Base-by-base conservation (phyloP, 2,113 vertebrate genomes). In the Pionites leucogaster region DNA sequence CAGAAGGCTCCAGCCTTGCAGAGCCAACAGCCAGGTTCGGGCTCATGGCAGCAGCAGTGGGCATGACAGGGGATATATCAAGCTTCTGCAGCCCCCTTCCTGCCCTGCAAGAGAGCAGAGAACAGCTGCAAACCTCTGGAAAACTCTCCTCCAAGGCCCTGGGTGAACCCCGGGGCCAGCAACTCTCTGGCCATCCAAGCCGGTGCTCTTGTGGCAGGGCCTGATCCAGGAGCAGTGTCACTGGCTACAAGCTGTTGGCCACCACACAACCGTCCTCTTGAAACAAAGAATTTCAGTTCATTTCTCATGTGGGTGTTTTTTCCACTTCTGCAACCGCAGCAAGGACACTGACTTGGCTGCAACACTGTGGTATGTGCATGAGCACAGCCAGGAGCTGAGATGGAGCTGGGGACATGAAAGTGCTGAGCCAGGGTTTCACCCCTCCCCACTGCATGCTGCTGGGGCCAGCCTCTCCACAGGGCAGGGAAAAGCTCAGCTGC, bases 351-450 rank as follows among this genome's bases (percentile, higher is more conserved):
- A 67, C 87, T 93, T 74, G 91, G 93, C 95, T 82, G 93, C 52
- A 64, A 91, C 23, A 46, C 59, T 17, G 89, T 29, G 7, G 47
- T 63, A 49, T 11, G 19, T 39, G 72, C 0, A 1, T 39, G 55
- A 81, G 64, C 69, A 12, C 2, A 7, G 74, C 50, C 19, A 39
- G 70, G 71, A 86, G 52, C 46, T 1, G 6, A 79, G 88, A 17
- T 3, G 2, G 53, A 74, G 77, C 74, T 46, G 68, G 82, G 89
- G 35, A 90, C 4, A 6, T 82, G 84, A 95, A 98, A 95, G 17
- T 78, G 93, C 93, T 96, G 95, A 98, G 94, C 92, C 92, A 97
- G 87, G 71, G 49, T 82, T 96, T 90, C 16, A 19, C n/a, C 16
- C 9, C 47, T 35, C 8, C 1, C 42, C 19, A 35, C 74, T 2